Percentiles rank a stretch among this genome's conserved stretches.
Evolutionary conservation across 2,113 vertebrate species (phyloP).

Genomic region (Vulpes ferrilata): DNA sequence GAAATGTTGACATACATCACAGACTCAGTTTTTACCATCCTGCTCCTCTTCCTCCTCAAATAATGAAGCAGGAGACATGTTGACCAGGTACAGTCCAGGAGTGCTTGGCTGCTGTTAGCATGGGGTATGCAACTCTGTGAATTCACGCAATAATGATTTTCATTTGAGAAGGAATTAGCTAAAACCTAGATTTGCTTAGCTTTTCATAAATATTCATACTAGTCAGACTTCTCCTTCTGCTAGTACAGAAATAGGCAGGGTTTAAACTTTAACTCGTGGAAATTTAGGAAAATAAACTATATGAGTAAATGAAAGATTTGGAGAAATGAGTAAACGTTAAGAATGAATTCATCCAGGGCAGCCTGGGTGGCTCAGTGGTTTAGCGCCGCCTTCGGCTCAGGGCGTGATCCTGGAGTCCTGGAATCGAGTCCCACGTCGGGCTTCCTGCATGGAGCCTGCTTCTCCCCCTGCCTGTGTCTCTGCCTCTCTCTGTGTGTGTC

Average conservation of each 20-base stretch:
- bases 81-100: background rate
- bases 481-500: too few relatives aligned
- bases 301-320: background rate
- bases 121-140: background rate
- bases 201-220: background rate
- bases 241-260: background rate
- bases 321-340: slow-evolving; percentile 5
- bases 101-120: background rate
- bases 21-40: background rate
- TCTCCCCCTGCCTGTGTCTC: too few relatives aligned
- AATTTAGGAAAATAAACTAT: slow-evolving; percentile 5
- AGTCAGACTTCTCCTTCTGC: background rate
- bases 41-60: background rate
- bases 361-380: too few relatives aligned
- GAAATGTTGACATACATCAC: background rate
- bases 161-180: background rate
- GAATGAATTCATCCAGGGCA: background rate
- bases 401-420: too few relatives aligned
- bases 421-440: too few relatives aligned
- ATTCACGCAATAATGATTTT: background rate
- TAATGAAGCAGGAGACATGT: background rate
- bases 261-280: background rate
- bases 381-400: too few relatives aligned
- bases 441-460: too few relatives aligned
- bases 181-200: background rate